These are phyloP conservation scores for Steromphala cineraria DNA, from an alignment of 2,888 invertebrate species.

Conservation along the genomic window DNA sequence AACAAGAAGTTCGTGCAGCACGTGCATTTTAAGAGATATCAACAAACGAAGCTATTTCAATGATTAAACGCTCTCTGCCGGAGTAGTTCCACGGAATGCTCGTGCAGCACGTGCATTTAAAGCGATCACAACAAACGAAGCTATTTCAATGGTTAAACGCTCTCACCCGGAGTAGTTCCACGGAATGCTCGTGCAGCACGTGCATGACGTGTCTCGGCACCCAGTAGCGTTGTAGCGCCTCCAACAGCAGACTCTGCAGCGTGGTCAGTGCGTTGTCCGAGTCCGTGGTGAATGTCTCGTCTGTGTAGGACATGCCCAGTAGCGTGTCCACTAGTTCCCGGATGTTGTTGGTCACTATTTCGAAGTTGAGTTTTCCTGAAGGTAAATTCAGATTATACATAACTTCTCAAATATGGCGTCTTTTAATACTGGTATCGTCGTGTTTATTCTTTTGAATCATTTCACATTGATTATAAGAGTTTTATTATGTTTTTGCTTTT, in stretches of 20 bases:
- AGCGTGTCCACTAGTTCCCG: background rate
- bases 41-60: background rate
- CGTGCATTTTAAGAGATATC: no score
- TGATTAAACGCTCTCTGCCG: background rate
- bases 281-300: constrained; percentile 27
- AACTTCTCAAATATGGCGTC: no score
- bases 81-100: no score
- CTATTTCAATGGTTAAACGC: background rate
- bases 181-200: constrained; percentile 31
- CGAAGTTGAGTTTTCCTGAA: constrained; percentile 48
- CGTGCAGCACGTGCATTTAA: no score
- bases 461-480: no score
- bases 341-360: constrained; percentile 40
- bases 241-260: constrained; percentile 46
- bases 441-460: no score
- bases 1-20: no score
- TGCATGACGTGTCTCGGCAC: constrained; percentile 51
- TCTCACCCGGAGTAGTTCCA: constrained; percentile 33
- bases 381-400: no score
- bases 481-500: no score
- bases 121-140: background rate
- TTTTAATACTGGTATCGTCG: no score
- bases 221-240: constrained; percentile 52
- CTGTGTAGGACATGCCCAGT: background rate
- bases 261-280: constrained; percentile 40